Base-by-base conservation (phyloP, 2,888 invertebrate genomes). In the Peribatodes rhomboidaria region DNA sequence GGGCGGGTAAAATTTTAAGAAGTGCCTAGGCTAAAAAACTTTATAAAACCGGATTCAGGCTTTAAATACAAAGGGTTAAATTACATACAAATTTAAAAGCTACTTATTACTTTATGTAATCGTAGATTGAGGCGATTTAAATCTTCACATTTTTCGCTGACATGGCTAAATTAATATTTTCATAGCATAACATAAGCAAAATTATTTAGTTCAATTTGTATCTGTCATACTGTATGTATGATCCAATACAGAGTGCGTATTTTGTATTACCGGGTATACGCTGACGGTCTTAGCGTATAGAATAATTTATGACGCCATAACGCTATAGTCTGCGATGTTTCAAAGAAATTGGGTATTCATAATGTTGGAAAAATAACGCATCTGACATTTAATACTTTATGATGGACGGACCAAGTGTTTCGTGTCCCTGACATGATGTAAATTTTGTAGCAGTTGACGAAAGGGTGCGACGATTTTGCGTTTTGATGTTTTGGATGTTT, bases 271-370 rank as follows among this genome's bases (percentile, higher is more conserved):
- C 77, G 69, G 68, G 74, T 66, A 72, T 68, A 78, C 76, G 64
- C 68, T 73, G 74, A 73, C 70, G 75, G 73, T 75, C 78, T 80
- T 77, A 76, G 63, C 63, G 68, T 59, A 47, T 61, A 66, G 83
- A 82, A 84, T 85, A 79, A 84, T 84, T 84, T 80, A 83, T 79
- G 73, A 76, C 57, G 67, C 65, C 72, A 64, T 75, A 72, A 70
- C 59, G 68, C 67, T 64, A n/a, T n/a, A 67, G 58, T 56, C 61
- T 52, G 69, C 72, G 61, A 76, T 66, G 67, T 72, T 70, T 55
- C 67, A 63, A 63, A 67, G 56, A 63, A 60, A 62, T 62, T 59
- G 62, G 49, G 56, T 62, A 62, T 67, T 60, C 67, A 67, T 60
- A 67, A 67, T 52, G 50, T 67, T 59, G 60, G 37, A 65, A 55